Conservation (phyloP, 2,888 invertebrate genomes). For the Atethmia centrago region DNA sequence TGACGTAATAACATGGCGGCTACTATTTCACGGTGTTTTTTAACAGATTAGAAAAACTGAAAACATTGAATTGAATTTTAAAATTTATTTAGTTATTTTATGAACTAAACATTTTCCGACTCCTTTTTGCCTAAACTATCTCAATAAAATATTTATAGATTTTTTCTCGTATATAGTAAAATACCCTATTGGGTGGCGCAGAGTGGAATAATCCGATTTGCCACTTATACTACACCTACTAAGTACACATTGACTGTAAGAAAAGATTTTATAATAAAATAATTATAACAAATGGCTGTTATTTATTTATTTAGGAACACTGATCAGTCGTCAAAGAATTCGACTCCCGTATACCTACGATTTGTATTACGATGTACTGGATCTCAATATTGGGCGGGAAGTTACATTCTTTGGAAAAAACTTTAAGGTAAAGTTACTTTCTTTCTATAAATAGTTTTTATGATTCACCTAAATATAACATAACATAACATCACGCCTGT, state of each 20-base stretch:
- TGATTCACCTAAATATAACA: neutral
- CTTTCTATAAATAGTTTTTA: neutral
- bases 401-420: conserved; percentile 95
- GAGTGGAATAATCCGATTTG: neutral
- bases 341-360: conserved; percentile 94
- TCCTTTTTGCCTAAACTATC: too few species aligned
- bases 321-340: conserved; percentile 95
- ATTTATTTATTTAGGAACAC: conserved; percentile 90
- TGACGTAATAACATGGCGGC: too few species aligned
- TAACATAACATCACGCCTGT: too few species aligned
- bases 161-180: too few species aligned
- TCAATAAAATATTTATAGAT: too few species aligned
- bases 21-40: too few species aligned
- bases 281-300: neutral
- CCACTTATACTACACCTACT: too few species aligned
- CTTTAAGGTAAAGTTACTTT: conserved; percentile 84
- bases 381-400: conserved; percentile 96
- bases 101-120: too few species aligned
- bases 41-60: too few species aligned
- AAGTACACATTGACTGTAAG: neutral
- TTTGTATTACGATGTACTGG: conserved; percentile 95
- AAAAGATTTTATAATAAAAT: neutral
- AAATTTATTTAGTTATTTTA: too few species aligned
- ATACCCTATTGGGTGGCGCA: neutral
- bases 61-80: too few species aligned